Evolutionary conservation across 2,113 vertebrate species (phyloP).

Genomic region (Sapayoa aenigma): DNA sequence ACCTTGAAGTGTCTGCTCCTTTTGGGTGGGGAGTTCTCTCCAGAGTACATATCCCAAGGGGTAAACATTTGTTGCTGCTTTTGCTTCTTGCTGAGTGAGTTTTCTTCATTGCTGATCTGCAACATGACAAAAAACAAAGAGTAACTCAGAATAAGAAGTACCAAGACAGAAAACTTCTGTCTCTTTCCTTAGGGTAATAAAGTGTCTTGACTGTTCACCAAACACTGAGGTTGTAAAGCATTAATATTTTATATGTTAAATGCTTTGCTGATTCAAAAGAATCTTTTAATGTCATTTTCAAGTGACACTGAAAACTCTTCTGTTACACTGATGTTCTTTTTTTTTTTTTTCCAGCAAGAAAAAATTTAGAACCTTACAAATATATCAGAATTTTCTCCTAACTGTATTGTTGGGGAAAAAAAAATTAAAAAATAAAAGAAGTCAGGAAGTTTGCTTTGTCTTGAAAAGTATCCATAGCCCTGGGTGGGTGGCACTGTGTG

Average conservation of each 20-base stretch:
- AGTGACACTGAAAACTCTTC: not conserved
- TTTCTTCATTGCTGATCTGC: slow-evolving; percentile 29
- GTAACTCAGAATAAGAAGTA: not conserved
- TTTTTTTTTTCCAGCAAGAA: not conserved
- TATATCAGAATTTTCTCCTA: not conserved
- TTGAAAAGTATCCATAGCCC: not conserved
- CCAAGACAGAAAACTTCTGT: slow-evolving; percentile 27
- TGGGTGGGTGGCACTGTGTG: not conserved
- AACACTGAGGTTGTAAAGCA: not conserved
- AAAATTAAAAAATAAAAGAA: not conserved
- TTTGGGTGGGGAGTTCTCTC: slow-evolving; percentile 47
- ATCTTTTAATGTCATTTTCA: not conserved
- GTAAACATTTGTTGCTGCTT: slow-evolving; percentile 61
- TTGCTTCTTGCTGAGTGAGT: slow-evolving; percentile 47
- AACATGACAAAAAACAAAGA: slow-evolving; percentile 52
- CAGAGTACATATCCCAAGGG: slow-evolving; percentile 55
- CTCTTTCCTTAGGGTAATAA: slow-evolving; percentile 31
- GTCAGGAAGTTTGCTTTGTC: not conserved
- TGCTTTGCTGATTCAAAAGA: not conserved
- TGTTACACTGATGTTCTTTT: not conserved
- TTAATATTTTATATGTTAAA: not conserved
- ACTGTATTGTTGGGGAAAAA: not conserved
- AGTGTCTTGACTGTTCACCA: not conserved
- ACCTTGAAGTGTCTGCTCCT: slow-evolving; percentile 22
- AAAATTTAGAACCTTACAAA: not conserved